Evolutionary conservation across 2,113 vertebrate species (phyloP), one percentile per base, ranked within the genome.

Genomic region (Vidua chalybeata): DNA sequence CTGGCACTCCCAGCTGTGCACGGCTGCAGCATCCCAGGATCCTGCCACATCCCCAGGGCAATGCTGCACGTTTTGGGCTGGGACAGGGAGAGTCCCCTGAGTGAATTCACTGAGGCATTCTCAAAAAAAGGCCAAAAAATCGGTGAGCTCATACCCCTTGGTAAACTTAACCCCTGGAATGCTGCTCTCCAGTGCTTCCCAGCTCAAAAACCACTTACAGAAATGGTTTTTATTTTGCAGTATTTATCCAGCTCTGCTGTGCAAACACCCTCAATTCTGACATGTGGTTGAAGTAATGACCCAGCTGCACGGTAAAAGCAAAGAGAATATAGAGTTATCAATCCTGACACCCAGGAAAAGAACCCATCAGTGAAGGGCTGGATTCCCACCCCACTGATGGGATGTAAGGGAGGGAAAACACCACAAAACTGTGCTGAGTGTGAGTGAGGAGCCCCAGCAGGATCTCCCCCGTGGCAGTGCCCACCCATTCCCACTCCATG

Each of bases 61-160:
- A 15, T 0, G 1, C 28, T 33, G 58, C 58, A 14, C 12, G 1
- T 33, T 13, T 39, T 21, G 49, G 64, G 52, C 35, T 26, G 31
- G 68, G 21, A 10, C 27, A 33, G 30, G 31, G 18, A 49, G 5
- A 77, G 15, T 19, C 10, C 35, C 20, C 15, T 5, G 35, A 18
- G 9, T 0, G 5, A 45, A 61, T 13, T 8, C 7, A 24, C 7
- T 10, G 45, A n/a, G 45, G 13, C 7, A 12, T 55, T 59, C 66
- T 63, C 48, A 46, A 55, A 33, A 39, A 59, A 37, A 49, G 13
- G 6, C 24, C 48, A 10, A 74, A 58, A 89, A 18, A 6, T 28
- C 0, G 0, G 10, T 2, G 16, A 62, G 37, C 19, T 67, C 7
- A 0, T 6, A 14, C 11, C 14, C 48, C 45, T 76, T 71, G 39